Conservation (phyloP, 2,888 invertebrate genomes). For the Idaea biselata region DNA sequence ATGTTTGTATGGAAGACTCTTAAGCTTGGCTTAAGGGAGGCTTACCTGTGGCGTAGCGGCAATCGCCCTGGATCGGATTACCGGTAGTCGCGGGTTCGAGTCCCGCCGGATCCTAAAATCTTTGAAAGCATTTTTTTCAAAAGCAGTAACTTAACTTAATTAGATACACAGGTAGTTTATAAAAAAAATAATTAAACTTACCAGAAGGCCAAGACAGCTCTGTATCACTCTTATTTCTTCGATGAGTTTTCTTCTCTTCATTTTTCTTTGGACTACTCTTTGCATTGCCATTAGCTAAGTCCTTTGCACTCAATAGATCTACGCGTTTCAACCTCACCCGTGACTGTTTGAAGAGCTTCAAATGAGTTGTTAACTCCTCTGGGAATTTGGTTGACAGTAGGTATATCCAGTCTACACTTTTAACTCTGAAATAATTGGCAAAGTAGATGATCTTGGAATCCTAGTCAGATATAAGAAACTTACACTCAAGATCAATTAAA, state of each 20-base stretch:
- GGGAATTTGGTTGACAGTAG: slow-evolving; percentile 92
- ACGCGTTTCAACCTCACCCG: slow-evolving; percentile 75
- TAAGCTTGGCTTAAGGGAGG: too few relatives aligned
- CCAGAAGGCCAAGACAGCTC: slow-evolving; percentile 85
- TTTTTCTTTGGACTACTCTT: slow-evolving; percentile 65
- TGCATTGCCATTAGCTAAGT: slow-evolving; percentile 61
- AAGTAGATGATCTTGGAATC: too few relatives aligned
- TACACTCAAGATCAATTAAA: too few relatives aligned
- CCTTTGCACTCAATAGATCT: slow-evolving; percentile 67
- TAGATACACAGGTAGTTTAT: too few relatives aligned
- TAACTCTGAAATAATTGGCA: slow-evolving; percentile 74
- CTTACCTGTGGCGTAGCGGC: too few relatives aligned
- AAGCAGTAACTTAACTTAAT: too few relatives aligned
- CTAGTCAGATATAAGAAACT: too few relatives aligned
- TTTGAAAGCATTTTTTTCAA: too few relatives aligned
- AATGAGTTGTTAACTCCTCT: slow-evolving; percentile 94
- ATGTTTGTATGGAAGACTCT: too few relatives aligned
- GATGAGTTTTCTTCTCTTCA: slow-evolving; percentile 80
- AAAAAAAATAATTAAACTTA: slow-evolving; percentile 30
- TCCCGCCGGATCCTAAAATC: too few relatives aligned
- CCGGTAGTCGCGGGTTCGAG: too few relatives aligned
- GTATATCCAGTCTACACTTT: slow-evolving; percentile 94
- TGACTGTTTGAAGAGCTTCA: slow-evolving; percentile 92
- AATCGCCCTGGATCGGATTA: too few relatives aligned
- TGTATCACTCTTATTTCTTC: slow-evolving; percentile 87